Percentiles rank a stretch among this genome's conserved stretches.
Conservation (phyloP, 2,797 vertebrate species). For the Macropodus opercularis region DNA sequence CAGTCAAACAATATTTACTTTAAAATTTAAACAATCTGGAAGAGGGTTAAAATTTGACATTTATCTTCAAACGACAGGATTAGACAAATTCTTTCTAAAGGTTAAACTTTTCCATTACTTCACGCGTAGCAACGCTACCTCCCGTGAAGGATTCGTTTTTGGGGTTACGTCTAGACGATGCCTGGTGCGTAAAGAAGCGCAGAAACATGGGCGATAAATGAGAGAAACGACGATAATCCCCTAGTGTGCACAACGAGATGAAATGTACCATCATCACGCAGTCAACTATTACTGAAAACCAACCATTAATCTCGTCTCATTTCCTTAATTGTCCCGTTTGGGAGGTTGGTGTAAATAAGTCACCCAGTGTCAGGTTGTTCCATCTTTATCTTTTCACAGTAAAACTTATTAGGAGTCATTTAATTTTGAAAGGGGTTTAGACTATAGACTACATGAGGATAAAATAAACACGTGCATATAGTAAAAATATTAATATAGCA, state of each 20-base stretch:
- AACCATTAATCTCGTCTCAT: constrained; percentile 48
- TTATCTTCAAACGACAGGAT: constrained; percentile 9
- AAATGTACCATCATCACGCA: constrained; percentile 22
- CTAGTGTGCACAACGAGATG: constrained; percentile 5
- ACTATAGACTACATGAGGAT: accelerated
- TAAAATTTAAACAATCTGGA: constrained; percentile 1
- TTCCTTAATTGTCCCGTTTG: constrained; percentile 50
- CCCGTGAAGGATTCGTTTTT: constrained; percentile 1
- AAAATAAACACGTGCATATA: neutral
- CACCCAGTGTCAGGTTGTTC: constrained; percentile 8
- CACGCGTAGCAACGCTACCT: constrained; percentile 5
- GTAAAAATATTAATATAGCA: neutral
- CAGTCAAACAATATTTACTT: constrained; percentile 7
- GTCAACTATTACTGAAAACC: constrained; percentile 33
- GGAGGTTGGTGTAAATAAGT: constrained; percentile 29
- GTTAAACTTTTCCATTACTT: constrained; percentile 10
- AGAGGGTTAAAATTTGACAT: neutral
- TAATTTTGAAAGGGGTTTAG: neutral
- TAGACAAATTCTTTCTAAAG: neutral
- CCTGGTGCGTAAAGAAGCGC: constrained; percentile 13
- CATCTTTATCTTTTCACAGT: constrained; percentile 14
- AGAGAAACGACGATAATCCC: constrained; percentile 18
- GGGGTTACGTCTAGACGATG: neutral
- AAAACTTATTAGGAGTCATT: neutral
- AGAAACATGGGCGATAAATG: constrained; percentile 3